Evolutionary conservation across 2,888 invertebrate species (phyloP), one percentile per base, ranked within the genome.

Genomic region (Neoitamus cyanurus): DNA sequence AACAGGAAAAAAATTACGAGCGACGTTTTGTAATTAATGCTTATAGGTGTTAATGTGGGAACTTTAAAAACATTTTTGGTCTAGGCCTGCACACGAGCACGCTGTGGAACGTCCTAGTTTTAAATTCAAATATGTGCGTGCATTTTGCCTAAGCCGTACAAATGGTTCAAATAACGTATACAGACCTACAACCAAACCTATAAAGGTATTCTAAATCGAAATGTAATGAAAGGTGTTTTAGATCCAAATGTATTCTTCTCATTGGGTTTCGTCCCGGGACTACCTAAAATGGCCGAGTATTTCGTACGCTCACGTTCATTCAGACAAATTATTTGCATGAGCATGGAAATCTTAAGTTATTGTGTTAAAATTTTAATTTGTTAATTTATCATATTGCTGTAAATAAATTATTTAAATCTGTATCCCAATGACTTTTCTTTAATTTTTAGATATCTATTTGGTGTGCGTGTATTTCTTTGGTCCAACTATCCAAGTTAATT

Each of bases 381-480:
- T 77, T 77, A 73, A 84, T 68, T 84, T 69, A 84, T 84, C 75
- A 20, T 28, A 75, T 48, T 77, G 77, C 42, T 84, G 84, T 84
- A 84, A 84, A 84, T 84, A 84, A 84, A 84, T 84, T 77, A 84
- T 84, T 75, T 84, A 34, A 31, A 48, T 83, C 25, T 58, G 31
- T 58, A 58, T 15, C 25, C 25, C 37, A 46, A 46, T 15, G 20
- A 30, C 15, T 48, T 78, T 28, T 77, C 25, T 28, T 25, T 25
- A 28, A 28, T 25, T n/a, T n/a, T n/a, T n/a, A n/a, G n/a, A n/a
- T n/a, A n/a, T n/a, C n/a, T n/a, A n/a, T n/a, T n/a, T n/a, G n/a
- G n/a, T n/a, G n/a, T n/a, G n/a, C n/a, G n/a, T n/a, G n/a, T n/a
- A n/a, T n/a, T n/a, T n/a, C n/a, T n/a, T n/a, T n/a, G n/a, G n/a